Conservation (phyloP, 2,888 invertebrate species). For the Dusona sp. region DNA sequence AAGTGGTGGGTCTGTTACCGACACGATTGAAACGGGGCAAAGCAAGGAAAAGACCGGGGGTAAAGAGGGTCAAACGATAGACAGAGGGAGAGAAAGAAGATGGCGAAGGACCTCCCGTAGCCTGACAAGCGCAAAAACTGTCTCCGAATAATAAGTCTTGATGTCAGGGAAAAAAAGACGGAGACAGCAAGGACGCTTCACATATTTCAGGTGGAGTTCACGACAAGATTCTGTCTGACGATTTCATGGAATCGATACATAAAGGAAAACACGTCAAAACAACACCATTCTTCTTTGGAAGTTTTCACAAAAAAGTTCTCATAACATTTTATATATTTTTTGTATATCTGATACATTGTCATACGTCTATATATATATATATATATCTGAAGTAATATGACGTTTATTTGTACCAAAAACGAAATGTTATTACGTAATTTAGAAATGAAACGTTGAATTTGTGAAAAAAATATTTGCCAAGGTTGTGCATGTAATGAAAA, state of each 20-base stretch:
- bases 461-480: background rate
- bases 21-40: conserved; percentile 13
- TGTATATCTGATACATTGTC: too few species aligned
- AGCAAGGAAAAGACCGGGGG: background rate
- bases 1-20: conserved; percentile 30
- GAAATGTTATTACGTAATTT: background rate
- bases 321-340: too few species aligned
- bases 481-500: background rate
- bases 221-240: conserved; percentile 35
- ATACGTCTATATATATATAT: too few species aligned
- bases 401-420: background rate
- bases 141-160: conserved; percentile 39
- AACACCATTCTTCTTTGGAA: background rate
- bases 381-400: background rate
- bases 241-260: conserved; percentile 46
- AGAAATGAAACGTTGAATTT: background rate
- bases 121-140: conserved; percentile 28
- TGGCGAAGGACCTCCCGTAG: conserved; percentile 48
- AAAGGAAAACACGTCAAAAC: background rate
- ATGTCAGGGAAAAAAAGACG: background rate
- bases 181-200: conserved; percentile 15
- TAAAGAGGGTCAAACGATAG: background rate
- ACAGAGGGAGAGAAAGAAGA: background rate
- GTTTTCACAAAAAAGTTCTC: background rate
- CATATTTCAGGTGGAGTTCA: conserved; percentile 51